Evolutionary conservation across 2,888 invertebrate species (phyloP).

Genomic region (Apantesis nais): DNA sequence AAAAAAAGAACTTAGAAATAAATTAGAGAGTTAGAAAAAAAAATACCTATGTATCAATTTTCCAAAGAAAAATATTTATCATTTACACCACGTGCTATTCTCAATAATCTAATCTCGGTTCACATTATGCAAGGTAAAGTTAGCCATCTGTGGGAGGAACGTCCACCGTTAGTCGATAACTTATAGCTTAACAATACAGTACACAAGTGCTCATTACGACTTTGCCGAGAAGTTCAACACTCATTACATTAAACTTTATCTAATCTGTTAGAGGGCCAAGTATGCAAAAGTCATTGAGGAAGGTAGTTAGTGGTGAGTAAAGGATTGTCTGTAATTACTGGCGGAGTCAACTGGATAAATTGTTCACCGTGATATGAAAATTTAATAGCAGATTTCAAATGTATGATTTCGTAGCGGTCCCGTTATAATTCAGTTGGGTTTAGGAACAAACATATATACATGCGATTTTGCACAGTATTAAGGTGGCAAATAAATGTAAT

Average conservation of each 20-base stretch:
- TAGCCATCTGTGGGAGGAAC: not conserved
- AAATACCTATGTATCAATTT: too few species aligned
- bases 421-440: not conserved
- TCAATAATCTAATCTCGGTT: not conserved
- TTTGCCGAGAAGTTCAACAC: not conserved
- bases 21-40: too few species aligned
- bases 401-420: not conserved
- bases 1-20: not conserved
- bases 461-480: too few species aligned
- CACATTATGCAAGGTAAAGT: not conserved
- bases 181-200: slow-evolving; percentile 3
- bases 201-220: slow-evolving; percentile 1
- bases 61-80: too few species aligned
- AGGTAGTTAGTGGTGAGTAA: not conserved
- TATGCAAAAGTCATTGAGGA: not conserved
- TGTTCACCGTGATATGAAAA: not conserved
- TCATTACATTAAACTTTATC: slow-evolving; percentile 4
- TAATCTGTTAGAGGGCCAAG: not conserved
- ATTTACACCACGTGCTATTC: too few species aligned
- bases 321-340: not conserved
- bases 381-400: not conserved
- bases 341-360: not conserved
- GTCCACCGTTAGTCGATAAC: not conserved
- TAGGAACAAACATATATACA: too few species aligned
- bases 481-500: too few species aligned